These are phyloP conservation scores for Cryptus armator DNA, from an alignment of 2,888 invertebrate genomes.

Conservation along the genomic window DNA sequence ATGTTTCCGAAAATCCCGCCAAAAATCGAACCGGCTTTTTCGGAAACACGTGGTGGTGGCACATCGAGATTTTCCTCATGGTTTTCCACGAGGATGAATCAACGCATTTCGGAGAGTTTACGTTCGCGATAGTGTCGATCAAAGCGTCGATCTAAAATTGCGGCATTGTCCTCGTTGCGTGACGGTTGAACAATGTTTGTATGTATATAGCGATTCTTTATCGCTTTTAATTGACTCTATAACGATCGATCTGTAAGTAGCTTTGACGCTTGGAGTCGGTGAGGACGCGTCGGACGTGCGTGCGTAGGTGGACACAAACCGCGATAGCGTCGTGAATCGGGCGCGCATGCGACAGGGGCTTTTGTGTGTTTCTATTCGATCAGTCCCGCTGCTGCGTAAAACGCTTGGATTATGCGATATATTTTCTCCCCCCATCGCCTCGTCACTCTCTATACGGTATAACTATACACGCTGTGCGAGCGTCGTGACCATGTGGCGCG, in stretches of 20 bases:
- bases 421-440: conserved; percentile 9
- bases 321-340: conserved; percentile 47
- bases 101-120: not conserved
- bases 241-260: conserved; percentile 47
- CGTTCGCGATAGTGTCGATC: too few relatives aligned
- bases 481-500: conserved; percentile 60
- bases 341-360: conserved; percentile 63
- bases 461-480: conserved; percentile 39
- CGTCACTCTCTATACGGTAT: not conserved
- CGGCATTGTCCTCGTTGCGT: not conserved
- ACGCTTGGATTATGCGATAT: conserved; percentile 65
- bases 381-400: conserved; percentile 26
- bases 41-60: conserved; percentile 46
- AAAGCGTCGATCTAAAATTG: too few relatives aligned
- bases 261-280: conserved; percentile 17
- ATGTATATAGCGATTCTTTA: not conserved
- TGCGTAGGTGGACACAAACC: conserved; percentile 22
- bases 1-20: conserved; percentile 53
- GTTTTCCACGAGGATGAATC: not conserved
- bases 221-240: conserved; percentile 49
- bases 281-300: conserved; percentile 27
- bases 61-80: not conserved
- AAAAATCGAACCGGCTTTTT: conserved; percentile 51
- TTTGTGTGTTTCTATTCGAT: conserved; percentile 58
- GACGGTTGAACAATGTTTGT: not conserved